Evolutionary conservation across 2,113 vertebrate genomes (phyloP).

Genomic region (Plecturocebus donacophilus): DNA sequence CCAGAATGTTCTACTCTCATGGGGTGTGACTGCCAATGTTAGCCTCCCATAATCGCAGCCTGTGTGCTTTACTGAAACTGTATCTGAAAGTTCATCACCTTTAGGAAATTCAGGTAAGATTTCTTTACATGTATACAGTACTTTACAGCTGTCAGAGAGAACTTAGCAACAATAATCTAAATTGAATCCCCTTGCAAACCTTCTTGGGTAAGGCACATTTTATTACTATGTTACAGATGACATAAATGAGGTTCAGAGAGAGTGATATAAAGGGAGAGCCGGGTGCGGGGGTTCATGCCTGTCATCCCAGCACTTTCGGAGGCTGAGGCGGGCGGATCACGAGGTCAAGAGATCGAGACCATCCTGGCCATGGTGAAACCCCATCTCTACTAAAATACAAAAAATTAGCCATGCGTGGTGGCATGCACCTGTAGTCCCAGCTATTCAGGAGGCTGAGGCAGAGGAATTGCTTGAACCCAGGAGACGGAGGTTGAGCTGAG

Average conservation of each 20-base stretch:
- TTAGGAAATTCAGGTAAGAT: slow-evolving; percentile 14
- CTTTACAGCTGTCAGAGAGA: neutral
- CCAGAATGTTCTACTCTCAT: neutral
- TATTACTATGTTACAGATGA: neutral
- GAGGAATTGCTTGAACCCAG: too few species aligned
- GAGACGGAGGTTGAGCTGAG: too few species aligned
- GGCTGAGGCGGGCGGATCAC: too few species aligned
- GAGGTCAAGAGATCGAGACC: too few species aligned
- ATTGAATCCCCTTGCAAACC: neutral
- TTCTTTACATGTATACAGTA: neutral
- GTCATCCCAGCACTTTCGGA: too few species aligned
- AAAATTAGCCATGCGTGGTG: too few species aligned
- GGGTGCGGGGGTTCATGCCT: too few species aligned
- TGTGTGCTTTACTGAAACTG: neutral
- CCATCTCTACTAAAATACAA: too few species aligned
- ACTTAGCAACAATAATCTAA: neutral
- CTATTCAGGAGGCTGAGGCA: too few species aligned
- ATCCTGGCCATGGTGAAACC: too few species aligned
- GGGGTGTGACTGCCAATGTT: neutral
- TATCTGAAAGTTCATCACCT: neutral
- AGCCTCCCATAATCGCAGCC: neutral
- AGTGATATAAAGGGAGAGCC: neutral
- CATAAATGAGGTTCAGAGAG: neutral
- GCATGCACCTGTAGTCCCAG: too few species aligned
- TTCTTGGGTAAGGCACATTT: neutral